Evolutionary conservation across 2,888 invertebrate species (phyloP), one percentile per base, ranked within the genome.

Genomic region (Leucania comma): DNA sequence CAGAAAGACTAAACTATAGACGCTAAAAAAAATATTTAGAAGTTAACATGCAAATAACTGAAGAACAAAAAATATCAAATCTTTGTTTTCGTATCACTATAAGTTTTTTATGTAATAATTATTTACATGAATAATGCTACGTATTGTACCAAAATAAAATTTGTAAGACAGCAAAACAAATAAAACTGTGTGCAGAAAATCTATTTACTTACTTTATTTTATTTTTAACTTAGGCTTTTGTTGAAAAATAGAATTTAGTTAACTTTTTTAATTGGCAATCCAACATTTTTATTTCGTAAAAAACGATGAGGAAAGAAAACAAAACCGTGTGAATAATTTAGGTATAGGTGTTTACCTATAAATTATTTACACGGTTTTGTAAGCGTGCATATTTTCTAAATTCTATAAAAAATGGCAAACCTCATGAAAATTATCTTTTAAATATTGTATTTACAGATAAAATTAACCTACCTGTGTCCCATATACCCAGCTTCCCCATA

Each of bases 401-500:
- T 1, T 24, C 14, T 14, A 24, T 24, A 51, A 32, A 56, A 29
- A 22, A 58, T 17, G 17, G 42, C 17, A 42, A 17, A 42, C 5
- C 42, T 42, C 42, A 42, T 42, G 42, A 42, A 42, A 42, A 20
- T 42, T 42, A 42, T 42, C 42, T 42, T 42, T 42, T 17, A 42
- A 17, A 17, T 42, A 17, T 42, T 42, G 42, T 42, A 42, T 42
- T 17, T 42, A 14, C 20, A 42, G 56, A 72, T 68, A 56, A 75
- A 63, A 62, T 59, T 22, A 51, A 56, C 12, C 61, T 83, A 85
- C 84, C 83, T 85, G 84, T 81, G 32, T 46, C 54, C 56, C 64
- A 53, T 48, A 32, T 24, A 56, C 62, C 62, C 68, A 74, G 66
- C 60, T 75, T 73, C 89, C 89, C 69, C 82, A 84, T 72, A 64